A percentile compares a stretch with the other conserved stretches of the same genome.
Evolutionary conservation across 2,113 vertebrate genomes (phyloP).

Genomic region (Apaloderma vittatum): DNA sequence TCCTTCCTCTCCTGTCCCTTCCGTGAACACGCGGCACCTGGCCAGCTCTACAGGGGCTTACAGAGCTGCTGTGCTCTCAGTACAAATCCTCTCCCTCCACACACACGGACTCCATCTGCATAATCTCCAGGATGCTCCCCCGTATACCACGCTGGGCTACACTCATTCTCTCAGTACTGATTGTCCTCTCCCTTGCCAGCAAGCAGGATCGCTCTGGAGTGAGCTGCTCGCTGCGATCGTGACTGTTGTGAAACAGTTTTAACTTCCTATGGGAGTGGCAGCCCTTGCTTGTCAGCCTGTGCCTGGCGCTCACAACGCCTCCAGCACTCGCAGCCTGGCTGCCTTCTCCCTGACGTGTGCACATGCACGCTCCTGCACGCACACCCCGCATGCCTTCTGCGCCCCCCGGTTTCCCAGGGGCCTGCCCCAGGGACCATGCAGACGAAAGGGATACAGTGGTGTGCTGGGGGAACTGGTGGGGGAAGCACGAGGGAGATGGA

Average conservation of each 20-base stretch:
- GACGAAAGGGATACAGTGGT: neutral
- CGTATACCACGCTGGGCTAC: neutral
- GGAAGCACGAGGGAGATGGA: neutral
- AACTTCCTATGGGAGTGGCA: conserved; percentile 32
- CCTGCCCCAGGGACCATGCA: neutral
- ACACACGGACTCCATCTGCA: fast-evolving
- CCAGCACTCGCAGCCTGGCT: conserved; percentile 13
- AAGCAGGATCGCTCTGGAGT: neutral
- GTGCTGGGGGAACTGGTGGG: neutral
- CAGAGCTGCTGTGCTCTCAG: neutral
- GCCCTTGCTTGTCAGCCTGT: neutral
- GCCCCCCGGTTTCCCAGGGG: neutral
- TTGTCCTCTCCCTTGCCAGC: neutral
- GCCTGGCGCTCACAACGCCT: conserved; percentile 25
- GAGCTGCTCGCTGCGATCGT: neutral
- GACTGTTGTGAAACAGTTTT: conserved; percentile 50
- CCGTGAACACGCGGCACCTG: fast-evolving
- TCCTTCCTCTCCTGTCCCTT: neutral
- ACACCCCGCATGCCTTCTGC: neutral
- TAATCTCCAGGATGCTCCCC: neutral
- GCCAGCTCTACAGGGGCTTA: neutral
- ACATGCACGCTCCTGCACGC: conserved; percentile 40
- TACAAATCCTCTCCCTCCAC: neutral
- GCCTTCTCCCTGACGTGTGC: conserved; percentile 52
- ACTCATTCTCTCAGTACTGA: neutral